Evolutionary conservation across 2,113 vertebrate species (phyloP), one percentile per base, ranked within the genome.

Genomic region (Campylomormyrus tamandua): DNA sequence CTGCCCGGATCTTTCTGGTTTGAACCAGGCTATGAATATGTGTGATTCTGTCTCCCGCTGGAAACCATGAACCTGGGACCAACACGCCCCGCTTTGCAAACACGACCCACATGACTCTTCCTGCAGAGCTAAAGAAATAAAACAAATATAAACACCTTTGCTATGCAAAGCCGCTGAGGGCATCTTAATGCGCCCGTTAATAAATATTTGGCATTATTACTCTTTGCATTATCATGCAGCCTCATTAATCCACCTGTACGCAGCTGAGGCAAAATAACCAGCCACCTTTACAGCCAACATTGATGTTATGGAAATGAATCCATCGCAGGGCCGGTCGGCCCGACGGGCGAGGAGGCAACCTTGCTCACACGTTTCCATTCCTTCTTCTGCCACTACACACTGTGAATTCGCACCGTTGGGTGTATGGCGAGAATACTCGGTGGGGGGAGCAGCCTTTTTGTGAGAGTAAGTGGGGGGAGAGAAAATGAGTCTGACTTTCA

Each of bases 231-330:
- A 89, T 84, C 31, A 46, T 3, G 56, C 50, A 35, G 52, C 45
- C 35, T 85, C 52, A 87, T 66, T 70, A 66, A 48, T 90, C 84
- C 83, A 50, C 27, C 31, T 58, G 74, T 21, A 19, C 35, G 42
- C 21, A 66, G 19, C n/a, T 27, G 27, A 21, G n/a, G 10, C 31
- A 27, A 56, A 50, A 31, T 48, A 48, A 48, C 87, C 70, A 88
- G 74, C 70, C 87, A 62, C 74, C 48, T 83, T 90, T 27, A 88
- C 90, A 27, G 77, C 8, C 13, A 74, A 85, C 87, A 35, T 17
- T 8, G 83, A 39, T 46, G 84, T 87, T 74, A 87, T 52, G 89
- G 42, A 58, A 27, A 74, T 70, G 24, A 39, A 90, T 31, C 42
- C 27, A 35, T 6, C 15, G 66, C 62, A 49, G 31, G n/a, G 9